A percentile compares a stretch with the other conserved stretches of the same genome.
Evolutionary conservation across 1,140 invertebrate genomes (phyloP).

Genomic region (Heliconius himera): DNA sequence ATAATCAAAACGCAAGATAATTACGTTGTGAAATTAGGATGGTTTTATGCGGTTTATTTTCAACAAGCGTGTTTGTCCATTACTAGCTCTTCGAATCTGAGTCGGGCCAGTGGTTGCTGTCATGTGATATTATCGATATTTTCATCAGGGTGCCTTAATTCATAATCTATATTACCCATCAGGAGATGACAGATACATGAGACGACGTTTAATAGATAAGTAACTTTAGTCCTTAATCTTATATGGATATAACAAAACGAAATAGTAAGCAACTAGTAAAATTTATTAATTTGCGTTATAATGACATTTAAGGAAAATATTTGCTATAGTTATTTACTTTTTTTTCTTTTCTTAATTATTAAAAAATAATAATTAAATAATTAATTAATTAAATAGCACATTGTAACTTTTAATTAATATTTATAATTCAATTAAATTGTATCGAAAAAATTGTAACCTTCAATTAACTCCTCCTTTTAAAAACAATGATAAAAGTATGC

Average conservation of each 20-base stretch:
- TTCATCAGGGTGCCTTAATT: constrained; percentile 20
- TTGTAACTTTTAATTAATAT: too few relatives aligned
- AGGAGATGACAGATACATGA: constrained; percentile 3
- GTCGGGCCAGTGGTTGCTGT: constrained; percentile 12
- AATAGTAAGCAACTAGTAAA: background rate
- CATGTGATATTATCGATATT: constrained; percentile 20
- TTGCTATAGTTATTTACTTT: too few relatives aligned
- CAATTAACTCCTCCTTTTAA: too few relatives aligned
- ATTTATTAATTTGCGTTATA: background rate
- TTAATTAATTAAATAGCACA: too few relatives aligned
- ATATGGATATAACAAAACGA: background rate
- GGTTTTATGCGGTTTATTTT: background rate
- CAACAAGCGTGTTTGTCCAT: background rate
- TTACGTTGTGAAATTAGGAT: background rate
- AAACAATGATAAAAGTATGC: too few relatives aligned
- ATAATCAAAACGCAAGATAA: background rate
- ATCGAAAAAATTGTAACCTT: too few relatives aligned
- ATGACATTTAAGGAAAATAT: too few relatives aligned
- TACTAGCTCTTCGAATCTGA: background rate
- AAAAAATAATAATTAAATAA: too few relatives aligned
- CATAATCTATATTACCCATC: constrained; percentile 23
- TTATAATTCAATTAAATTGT: too few relatives aligned
- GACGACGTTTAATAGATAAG: constrained; percentile 2
- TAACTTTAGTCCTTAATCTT: background rate
- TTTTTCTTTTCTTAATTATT: too few relatives aligned